A percentile compares a stretch with the other conserved stretches of the same genome.
phyloP scores from a whole-genome alignment of 2,113 vertebrate genomes.

The Gorilla gorilla region DNA sequence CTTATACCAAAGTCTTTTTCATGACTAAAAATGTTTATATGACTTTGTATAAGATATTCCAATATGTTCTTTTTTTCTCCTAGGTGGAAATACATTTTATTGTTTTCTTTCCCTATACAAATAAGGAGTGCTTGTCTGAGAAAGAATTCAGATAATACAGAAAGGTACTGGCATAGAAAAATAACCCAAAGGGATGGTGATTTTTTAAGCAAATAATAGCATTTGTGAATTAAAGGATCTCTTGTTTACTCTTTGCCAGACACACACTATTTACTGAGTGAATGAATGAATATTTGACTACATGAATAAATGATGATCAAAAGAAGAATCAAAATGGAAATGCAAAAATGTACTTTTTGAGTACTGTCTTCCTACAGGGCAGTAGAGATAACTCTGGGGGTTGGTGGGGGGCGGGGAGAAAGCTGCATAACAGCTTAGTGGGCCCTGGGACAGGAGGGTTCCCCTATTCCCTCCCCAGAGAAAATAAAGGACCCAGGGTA shows the following conservation, averaged over 20 bases:
- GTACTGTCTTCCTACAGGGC: neutral
- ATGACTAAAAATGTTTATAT: neutral
- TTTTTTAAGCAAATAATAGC: neutral
- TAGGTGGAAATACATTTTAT: neutral
- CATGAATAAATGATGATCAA: neutral
- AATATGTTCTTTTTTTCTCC: neutral
- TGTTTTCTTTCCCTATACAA: neutral
- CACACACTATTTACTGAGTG: neutral
- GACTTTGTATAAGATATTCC: neutral
- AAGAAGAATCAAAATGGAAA: neutral
- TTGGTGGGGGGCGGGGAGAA: accelerated
- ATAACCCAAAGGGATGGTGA: neutral
- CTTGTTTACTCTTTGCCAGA: neutral
- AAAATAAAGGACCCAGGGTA: neutral
- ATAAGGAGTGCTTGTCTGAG: neutral
- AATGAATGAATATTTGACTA: neutral
- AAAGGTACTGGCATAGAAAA: neutral
- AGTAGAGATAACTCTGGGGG: accelerated
- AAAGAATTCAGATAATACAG: neutral
- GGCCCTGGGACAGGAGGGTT: neutral
- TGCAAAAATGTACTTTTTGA: neutral
- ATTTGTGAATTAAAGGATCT: neutral
- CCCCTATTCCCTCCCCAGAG: neutral
- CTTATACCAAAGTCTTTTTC: neutral
- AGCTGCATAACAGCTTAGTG: neutral